Percentiles rank a stretch among this genome's conserved stretches.
These are phyloP conservation scores for Nemurella pictetii DNA, from an alignment of 2,888 invertebrate species.

Conservation along the genomic window DNA sequence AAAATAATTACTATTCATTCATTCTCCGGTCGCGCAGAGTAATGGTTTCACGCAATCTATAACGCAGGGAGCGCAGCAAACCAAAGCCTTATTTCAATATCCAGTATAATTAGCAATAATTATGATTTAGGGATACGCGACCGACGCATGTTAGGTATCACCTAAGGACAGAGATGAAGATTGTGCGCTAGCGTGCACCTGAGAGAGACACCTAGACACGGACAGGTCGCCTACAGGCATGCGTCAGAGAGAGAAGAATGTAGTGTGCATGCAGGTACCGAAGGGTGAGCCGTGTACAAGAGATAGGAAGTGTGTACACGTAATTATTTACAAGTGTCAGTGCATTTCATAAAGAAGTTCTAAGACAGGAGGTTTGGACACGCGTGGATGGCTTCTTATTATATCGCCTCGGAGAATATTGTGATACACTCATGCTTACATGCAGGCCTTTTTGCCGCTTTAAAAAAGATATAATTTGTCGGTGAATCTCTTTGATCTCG, in stretches of 20 bases:
- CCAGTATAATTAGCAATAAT: slow-evolving; percentile 9
- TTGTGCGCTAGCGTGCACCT: no score
- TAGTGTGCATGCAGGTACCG: not conserved
- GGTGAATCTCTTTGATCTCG: slow-evolving; percentile 26
- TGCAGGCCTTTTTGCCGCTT: not conserved
- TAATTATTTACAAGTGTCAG: slow-evolving; percentile 35
- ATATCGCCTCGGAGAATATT: not conserved
- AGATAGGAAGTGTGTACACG: slow-evolving; percentile 28
- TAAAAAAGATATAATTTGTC: slow-evolving; percentile 8
- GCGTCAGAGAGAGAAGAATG: not conserved
- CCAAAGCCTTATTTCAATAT: slow-evolving; percentile 3
- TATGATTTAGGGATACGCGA: not conserved
- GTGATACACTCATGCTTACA: not conserved
- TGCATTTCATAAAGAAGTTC: slow-evolving; percentile 14
- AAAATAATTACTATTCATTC: slow-evolving; percentile 12
- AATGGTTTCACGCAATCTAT: slow-evolving; percentile 1
- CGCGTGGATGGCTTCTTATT: slow-evolving; percentile 16
- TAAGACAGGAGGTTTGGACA: not conserved
- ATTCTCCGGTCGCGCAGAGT: not conserved
- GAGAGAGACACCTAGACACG: not conserved
- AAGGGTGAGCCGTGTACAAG: not conserved
- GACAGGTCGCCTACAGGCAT: not conserved
- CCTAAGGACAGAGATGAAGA: not conserved
- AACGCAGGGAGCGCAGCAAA: not conserved
- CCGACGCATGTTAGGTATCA: not conserved